Evolutionary conservation across 2,797 vertebrate species (phyloP).

Genomic region (Phyllotis vaccarum): DNA sequence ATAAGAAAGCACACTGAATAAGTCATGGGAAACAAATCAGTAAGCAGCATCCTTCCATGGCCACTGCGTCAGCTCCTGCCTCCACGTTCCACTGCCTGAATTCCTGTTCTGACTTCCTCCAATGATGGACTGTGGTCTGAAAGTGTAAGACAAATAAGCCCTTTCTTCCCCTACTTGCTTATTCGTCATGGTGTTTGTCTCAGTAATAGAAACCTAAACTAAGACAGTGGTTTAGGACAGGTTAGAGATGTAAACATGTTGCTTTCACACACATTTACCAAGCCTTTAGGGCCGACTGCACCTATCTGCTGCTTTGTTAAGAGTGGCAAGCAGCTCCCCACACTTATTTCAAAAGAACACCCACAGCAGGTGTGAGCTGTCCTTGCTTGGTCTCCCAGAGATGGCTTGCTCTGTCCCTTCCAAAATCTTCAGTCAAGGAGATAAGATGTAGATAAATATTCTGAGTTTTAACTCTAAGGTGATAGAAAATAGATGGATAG

Average conservation of each 20-base stretch:
- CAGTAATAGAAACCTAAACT: not conserved
- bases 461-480: conserved; percentile 1
- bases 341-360: not conserved
- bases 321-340: not conserved
- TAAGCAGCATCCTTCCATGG: not conserved
- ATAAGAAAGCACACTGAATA: not conserved
- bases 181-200: not conserved
- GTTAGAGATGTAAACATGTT: conserved; percentile 12
- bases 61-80: not conserved
- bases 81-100: not conserved
- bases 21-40: not conserved
- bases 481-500: not conserved
- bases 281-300: not conserved
- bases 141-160: not conserved
- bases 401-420: not conserved
- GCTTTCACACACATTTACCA: not conserved
- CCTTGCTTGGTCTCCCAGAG: not conserved
- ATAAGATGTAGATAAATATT: not conserved
- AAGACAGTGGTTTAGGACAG: not conserved
- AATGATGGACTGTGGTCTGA: not conserved
- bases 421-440: not conserved
- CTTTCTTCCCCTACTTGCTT: not conserved
- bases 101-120: not conserved
- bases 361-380: not conserved
- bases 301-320: not conserved